These are phyloP conservation scores for Oxygymnocypris stewartii DNA, from an alignment of 2,113 vertebrate genomes.

Conservation along the genomic window DNA sequence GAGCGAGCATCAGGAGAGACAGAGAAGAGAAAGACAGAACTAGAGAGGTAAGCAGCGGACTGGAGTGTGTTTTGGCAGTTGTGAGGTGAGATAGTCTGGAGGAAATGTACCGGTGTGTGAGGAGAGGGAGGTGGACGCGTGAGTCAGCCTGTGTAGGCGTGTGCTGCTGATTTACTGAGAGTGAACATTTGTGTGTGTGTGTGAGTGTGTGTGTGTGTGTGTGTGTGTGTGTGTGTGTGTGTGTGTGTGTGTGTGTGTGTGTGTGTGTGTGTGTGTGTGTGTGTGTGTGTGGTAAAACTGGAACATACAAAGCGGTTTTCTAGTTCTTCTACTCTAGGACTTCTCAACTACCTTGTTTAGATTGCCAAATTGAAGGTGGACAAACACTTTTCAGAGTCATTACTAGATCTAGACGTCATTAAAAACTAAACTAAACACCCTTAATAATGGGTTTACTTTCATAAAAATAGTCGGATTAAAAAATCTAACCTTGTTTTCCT, in stretches of 20 bases:
- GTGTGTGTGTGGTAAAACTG: not conserved
- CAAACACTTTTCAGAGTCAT: not conserved
- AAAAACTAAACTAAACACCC: not conserved
- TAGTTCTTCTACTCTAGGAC: not conserved
- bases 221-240: no score
- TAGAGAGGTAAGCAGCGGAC: conserved; percentile 29
- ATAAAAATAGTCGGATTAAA: not conserved
- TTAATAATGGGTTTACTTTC: not conserved
- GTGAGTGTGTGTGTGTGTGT: conserved; percentile 16
- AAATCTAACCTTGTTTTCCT: not conserved
- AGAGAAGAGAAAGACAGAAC: not conserved
- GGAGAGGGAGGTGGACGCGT: conserved; percentile 59
- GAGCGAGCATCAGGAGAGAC: conserved; percentile 11
- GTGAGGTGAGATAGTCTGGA: conserved; percentile 55
- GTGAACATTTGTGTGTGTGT: conserved; percentile 22
- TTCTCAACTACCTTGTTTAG: not conserved
- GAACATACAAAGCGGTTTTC: not conserved
- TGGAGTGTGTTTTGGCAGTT: conserved; percentile 12
- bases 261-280: no score
- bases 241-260: conserved; percentile 13
- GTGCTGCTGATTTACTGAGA: conserved; percentile 16
- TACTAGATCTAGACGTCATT: not conserved
- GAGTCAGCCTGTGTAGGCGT: conserved; percentile 66
- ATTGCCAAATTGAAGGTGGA: not conserved
- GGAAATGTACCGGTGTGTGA: conserved; percentile 63